Evolutionary conservation across 2,888 invertebrate species (phyloP), one percentile per base, ranked within the genome.

Genomic region (Acanthosepion pharaonis): DNA sequence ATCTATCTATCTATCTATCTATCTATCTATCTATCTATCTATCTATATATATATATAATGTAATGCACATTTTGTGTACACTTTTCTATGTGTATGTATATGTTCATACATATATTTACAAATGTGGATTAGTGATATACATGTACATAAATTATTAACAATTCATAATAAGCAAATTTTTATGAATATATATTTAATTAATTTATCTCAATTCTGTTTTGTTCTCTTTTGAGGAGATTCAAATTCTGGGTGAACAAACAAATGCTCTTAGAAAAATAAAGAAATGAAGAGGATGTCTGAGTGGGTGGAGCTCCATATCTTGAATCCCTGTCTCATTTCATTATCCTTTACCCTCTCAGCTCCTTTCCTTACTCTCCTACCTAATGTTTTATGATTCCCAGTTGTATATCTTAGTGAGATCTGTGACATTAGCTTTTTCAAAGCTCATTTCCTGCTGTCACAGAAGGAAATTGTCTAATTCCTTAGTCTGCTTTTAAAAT

Each of bases 231-330:
- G 64, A 64, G 25, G 64, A 64, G 28, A 64, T 64, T 23, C 28
- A 64, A 28, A 25, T 64, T 25, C 28, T 64, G 23, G 25, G 4
- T 64, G 64, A 23, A 15, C 51, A 51, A 15, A 51, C 51, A 51
- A 51, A 51, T 51, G 8, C 51, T 51, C 9, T 91, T 91, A 91
- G 49, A 42, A 92, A 92, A 92, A n/a, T 48, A 49, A 92, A 92
- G 92, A 49, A 92, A 92, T 48, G 49, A 92, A 49, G 33, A 92
- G 49, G 49, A 92, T 92, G 92, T 92, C 92, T 92, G 48, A 92
- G 42, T 92, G 92, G 92, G 49, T 42, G 92, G 49, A 92, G 92
- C 28, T 25, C 49, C 64, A 64, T 64, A 64, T 64, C 64, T 64
- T 64, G 64, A 64, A 64, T 64, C 64, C 51, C 51, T 51, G 51